Percentiles rank a stretch among this genome's conserved stretches.
Conservation (phyloP, 2,797 vertebrate species). For the Fundulus diaphanus region DNA sequence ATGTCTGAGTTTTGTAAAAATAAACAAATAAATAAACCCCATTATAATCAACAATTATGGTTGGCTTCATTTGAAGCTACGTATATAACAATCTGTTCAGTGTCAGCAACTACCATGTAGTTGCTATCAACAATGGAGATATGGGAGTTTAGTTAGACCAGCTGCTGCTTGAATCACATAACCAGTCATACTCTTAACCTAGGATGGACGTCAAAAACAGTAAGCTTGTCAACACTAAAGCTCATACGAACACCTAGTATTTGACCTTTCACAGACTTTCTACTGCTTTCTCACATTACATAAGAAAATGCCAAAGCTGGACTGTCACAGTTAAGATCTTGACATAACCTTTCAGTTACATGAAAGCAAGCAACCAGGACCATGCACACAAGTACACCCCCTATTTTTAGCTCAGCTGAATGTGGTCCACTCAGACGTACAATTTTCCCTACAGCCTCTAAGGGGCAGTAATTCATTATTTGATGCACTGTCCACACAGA, state of each 20-base stretch:
- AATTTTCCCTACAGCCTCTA: neutral
- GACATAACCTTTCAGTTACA: neutral
- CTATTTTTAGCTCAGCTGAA: neutral
- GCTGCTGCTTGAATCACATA: no score
- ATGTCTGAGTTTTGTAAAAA: neutral
- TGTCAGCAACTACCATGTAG: no score
- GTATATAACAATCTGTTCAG: no score
- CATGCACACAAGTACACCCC: neutral
- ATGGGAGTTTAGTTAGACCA: neutral
- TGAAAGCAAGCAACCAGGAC: neutral
- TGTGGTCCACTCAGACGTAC: neutral
- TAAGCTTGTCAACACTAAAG: neutral
- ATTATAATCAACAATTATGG: neutral
- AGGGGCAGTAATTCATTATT: no score
- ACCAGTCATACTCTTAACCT: no score
- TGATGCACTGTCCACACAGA: no score
- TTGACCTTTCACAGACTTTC: neutral
- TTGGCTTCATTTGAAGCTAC: neutral
- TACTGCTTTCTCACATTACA: neutral
- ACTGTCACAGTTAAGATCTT: neutral
- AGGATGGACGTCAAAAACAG: no score
- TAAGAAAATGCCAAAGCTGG: neutral
- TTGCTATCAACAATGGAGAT: neutral
- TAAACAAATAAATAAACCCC: neutral
- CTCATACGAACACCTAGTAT: neutral